A percentile compares a stretch with the other conserved stretches of the same genome.
These are phyloP conservation scores for Rallus crepitans DNA, from an alignment of 2,797 vertebrate species.

Conservation along the genomic window DNA sequence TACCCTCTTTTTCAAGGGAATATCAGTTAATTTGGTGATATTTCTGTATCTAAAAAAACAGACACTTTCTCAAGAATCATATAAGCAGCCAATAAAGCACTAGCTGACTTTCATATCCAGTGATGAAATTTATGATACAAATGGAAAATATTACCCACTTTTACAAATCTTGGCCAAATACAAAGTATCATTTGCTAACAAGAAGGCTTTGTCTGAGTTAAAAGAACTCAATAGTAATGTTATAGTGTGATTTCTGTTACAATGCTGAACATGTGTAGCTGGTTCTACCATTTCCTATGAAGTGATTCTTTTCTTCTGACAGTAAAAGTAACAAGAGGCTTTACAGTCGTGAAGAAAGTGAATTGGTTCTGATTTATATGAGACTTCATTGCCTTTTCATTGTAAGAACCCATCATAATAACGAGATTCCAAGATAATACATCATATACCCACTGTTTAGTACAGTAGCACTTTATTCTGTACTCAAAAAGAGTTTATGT, in stretches of 20 bases:
- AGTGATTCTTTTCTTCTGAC: not conserved
- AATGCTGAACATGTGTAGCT: slow-evolving; percentile 14
- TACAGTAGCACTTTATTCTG: not conserved
- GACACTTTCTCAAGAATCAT: not conserved
- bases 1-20: not conserved
- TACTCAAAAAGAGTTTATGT: not conserved
- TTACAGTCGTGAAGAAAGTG: not conserved
- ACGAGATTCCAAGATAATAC: not conserved
- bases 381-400: not conserved
- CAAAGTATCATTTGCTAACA: slow-evolving; percentile 4
- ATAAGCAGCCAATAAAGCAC: not conserved
- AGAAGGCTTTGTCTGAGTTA: slow-evolving; percentile 31
- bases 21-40: not conserved
- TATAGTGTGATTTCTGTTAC: slow-evolving; percentile 36
- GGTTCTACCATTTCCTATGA: slow-evolving; percentile 26
- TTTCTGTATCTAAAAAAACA: not conserved
- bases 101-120: not conserved
- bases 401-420: not conserved
- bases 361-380: slow-evolving; percentile 23
- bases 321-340: not conserved
- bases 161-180: not conserved
- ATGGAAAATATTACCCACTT: not conserved
- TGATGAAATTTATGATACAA: slow-evolving; percentile 37
- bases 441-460: not conserved
- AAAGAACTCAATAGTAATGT: slow-evolving; percentile 18